Conservation (phyloP, 2,797 vertebrate species). For the Lagodon rhomboides region DNA sequence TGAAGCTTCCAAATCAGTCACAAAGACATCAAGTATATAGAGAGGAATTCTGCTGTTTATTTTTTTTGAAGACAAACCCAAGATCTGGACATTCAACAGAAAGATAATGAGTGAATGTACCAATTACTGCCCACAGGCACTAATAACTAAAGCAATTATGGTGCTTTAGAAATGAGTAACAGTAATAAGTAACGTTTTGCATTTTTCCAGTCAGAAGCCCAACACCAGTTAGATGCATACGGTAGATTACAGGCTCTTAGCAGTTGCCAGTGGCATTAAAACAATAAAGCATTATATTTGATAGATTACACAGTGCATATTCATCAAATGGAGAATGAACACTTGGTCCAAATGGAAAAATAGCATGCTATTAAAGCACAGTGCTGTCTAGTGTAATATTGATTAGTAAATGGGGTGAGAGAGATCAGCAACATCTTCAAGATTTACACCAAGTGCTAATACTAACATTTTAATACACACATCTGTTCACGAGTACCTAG, state of each 20-base stretch:
- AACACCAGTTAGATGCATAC: conserved; percentile 58
- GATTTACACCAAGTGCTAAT: conserved; percentile 27
- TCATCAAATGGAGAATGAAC: conserved; percentile 63
- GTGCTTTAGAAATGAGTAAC: conserved; percentile 67
- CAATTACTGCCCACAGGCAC: conserved; percentile 58
- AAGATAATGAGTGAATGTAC: conserved; percentile 57
- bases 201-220: conserved; percentile 63
- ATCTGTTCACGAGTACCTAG: conserved; percentile 10
- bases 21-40: neutral
- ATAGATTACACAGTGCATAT: conserved; percentile 59
- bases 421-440: conserved; percentile 40
- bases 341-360: conserved; percentile 66
- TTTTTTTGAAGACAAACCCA: conserved; percentile 24
- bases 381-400: conserved; percentile 53
- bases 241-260: conserved; percentile 69
- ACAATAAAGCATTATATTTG: conserved; percentile 67
- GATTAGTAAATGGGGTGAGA: conserved; percentile 66
- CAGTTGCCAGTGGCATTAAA: conserved; percentile 70
- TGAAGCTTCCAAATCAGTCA: conserved; percentile 7
- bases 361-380: conserved; percentile 56
- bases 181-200: conserved; percentile 72
- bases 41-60: conserved; percentile 1
- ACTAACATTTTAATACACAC: conserved; percentile 8
- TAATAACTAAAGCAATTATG: conserved; percentile 64
- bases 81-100: conserved; percentile 49